phyloP scores from a whole-genome alignment of 2,113 vertebrate genomes.

The Podarcis cretensis region DNA sequence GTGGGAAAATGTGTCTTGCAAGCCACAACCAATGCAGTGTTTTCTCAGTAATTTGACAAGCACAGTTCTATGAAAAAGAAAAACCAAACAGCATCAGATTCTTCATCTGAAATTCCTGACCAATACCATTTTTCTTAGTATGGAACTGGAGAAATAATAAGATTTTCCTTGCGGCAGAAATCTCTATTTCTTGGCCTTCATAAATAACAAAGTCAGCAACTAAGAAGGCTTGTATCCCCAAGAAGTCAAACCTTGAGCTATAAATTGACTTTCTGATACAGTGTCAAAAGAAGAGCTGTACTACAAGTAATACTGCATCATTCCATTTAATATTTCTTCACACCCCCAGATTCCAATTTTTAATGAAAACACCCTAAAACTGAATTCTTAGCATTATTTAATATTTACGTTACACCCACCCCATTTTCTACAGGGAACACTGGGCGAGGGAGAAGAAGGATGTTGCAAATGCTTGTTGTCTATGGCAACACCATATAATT shows the following conservation, averaged over 20 bases:
- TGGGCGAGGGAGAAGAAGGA: background rate
- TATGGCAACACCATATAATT: slow-evolving; percentile 45
- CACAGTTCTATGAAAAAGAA: background rate
- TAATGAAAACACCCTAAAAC: background rate
- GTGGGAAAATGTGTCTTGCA: background rate
- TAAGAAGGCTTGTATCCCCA: background rate
- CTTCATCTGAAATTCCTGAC: background rate
- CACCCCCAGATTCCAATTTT: background rate
- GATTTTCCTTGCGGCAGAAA: background rate
- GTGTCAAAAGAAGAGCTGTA: background rate
- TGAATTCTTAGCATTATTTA: background rate
- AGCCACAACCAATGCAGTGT: background rate
- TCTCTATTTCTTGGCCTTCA: background rate
- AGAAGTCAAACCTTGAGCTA: background rate
- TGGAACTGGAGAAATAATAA: background rate
- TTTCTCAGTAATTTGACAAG: background rate
- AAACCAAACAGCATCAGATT: background rate
- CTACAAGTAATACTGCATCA: too few species aligned
- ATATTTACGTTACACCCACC: background rate
- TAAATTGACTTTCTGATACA: background rate
- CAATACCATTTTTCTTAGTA: background rate
- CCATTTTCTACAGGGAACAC: background rate
- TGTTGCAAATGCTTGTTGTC: slow-evolving; percentile 27
- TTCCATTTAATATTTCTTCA: background rate
- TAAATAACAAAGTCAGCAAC: background rate